Base-by-base conservation (phyloP, 2,888 invertebrate species). In the Drosophila aldrichi region DNA sequence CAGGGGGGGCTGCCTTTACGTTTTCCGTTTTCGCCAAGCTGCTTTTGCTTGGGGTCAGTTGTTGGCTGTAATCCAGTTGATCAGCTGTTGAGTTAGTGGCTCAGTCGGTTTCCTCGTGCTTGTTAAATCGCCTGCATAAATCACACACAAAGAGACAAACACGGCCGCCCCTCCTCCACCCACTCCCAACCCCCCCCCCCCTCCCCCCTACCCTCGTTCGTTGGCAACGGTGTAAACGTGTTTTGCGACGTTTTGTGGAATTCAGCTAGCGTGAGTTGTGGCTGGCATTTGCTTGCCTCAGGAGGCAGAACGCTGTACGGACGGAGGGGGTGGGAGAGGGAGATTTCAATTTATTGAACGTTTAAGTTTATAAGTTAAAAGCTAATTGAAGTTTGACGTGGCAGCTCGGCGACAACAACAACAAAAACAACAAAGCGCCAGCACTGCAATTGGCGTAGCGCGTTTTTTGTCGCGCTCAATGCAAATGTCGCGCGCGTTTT, bases 311-410 rank as follows among this genome's bases (percentile, higher is more conserved):
- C 14, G 51, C n/a, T n/a, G 3, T 9, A 16, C 12, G 18, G 1
- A 7, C 25, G 34, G 22, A 9, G 25, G 25, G 6, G 25, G 1
- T n/a, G 25, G 6, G 25, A 25, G 25, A 25, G 22, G 43, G 46
- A 40, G 44, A 51, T 51, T 48, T 62, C 78, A 79, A 85, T 87
- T 87, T 89, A 89, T 77, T 85, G 75, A 77, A 67, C 86, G 70
- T 59, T 82, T 74, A 74, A 85, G 84, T 88, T 82, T 77, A 88
- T 81, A 87, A 88, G 77, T 71, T 77, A 66, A 86, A 81, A 81
- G 81, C 81, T 84, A 85, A 89, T 89, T 89, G 75, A 83, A 89
- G 84, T 89, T 83, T 70, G 78, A 76, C 73, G 68, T 58, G 48
- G 55, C 44, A 59, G 43, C 67, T 40, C 18, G 36, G 22, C 34